Conservation (phyloP, 2,888 invertebrate genomes). For the Horisme vitalbata region DNA sequence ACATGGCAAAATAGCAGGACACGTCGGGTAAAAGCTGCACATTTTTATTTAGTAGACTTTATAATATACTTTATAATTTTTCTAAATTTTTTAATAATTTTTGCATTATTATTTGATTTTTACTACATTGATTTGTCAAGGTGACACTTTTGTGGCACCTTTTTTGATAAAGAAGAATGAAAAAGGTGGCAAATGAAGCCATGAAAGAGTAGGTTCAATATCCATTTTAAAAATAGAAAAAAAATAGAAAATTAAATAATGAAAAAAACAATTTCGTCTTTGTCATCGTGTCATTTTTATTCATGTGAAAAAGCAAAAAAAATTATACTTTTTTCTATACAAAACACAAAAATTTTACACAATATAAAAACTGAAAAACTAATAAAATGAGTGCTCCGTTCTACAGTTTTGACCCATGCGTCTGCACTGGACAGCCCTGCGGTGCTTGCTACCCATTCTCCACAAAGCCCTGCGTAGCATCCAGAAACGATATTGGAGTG, state of each 20-base stretch:
- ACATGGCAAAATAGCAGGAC: constrained; percentile 69
- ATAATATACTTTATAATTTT: constrained; percentile 16
- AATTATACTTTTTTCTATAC: not conserved
- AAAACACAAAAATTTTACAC: constrained; percentile 2
- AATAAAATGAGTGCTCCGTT: constrained; percentile 72
- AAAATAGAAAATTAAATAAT: not conserved
- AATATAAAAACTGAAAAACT: constrained; percentile 41
- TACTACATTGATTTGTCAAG: not conserved
- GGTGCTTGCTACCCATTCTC: constrained; percentile 71
- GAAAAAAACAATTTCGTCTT: not conserved
- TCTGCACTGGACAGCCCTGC: constrained; percentile 63
- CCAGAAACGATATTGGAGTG: constrained; percentile 57
- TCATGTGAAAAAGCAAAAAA: constrained; percentile 13
- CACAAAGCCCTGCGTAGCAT: constrained; percentile 66
- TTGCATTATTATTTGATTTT: constrained; percentile 14
- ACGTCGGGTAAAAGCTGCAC: constrained; percentile 68
- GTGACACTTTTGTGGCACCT: not conserved
- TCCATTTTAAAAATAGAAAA: no score
- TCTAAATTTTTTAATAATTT: constrained; percentile 9
- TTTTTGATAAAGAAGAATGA: not conserved
- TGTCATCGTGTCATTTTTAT: not conserved
- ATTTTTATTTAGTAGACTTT: constrained; percentile 38
- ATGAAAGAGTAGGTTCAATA: no score
- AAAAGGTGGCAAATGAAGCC: not conserved
- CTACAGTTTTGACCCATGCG: constrained; percentile 74